Evolutionary conservation across 2,113 vertebrate genomes (phyloP).

Genomic region (Elephas maximus): DNA sequence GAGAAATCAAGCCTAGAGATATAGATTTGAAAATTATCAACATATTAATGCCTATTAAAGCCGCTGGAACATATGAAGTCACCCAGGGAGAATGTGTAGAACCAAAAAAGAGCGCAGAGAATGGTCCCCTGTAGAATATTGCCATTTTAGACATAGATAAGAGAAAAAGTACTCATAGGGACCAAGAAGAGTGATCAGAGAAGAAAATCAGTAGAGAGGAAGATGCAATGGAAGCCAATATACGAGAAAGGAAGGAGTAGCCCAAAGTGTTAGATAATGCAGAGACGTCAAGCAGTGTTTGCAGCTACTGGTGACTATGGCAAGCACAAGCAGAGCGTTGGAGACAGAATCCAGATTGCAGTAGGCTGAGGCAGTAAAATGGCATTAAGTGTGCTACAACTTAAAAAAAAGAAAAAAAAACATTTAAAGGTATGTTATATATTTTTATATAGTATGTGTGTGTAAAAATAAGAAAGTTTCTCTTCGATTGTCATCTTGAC

Average conservation of each 20-base stretch:
- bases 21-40: neutral
- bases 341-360: neutral
- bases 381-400: neutral
- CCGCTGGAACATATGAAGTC: neutral
- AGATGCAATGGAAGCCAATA: neutral
- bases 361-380: neutral
- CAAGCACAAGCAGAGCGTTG: neutral
- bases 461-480: neutral
- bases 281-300: neutral
- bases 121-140: neutral
- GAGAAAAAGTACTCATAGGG: neutral
- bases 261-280: neutral
- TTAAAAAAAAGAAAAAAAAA: neutral
- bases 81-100: neutral
- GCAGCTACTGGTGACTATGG: neutral
- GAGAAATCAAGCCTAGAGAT: neutral
- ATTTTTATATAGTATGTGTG: neutral
- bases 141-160: neutral
- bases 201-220: conserved; percentile 15
- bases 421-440: neutral
- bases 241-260: neutral
- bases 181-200: neutral
- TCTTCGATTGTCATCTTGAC: neutral
- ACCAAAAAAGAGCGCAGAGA: neutral
- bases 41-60: neutral